These are phyloP conservation scores for Drosophila setifemur DNA, from an alignment of 1,140 invertebrate species.

Conservation along the genomic window DNA sequence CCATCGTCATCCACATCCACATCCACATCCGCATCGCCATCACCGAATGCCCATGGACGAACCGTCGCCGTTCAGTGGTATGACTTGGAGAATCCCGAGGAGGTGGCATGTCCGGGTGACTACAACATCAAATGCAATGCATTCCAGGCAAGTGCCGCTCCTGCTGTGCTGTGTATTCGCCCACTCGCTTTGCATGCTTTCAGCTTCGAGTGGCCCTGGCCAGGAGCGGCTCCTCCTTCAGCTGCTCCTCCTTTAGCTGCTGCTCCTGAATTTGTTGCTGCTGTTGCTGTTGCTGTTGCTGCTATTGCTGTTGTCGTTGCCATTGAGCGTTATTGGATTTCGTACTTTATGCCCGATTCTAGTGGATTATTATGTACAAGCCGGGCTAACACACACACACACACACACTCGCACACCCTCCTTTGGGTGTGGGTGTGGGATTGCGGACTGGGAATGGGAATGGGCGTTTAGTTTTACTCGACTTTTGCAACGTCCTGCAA, in stretches of 20 bases:
- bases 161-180: constrained; percentile 51
- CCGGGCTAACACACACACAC: constrained; percentile 23
- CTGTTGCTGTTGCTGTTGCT: constrained; percentile 25
- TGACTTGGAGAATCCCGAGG: constrained; percentile 90
- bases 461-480: constrained; percentile 73
- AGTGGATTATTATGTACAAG: constrained; percentile 79
- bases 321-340: constrained; percentile 79
- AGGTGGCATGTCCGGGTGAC: constrained; percentile 86
- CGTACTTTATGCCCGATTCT: constrained; percentile 75
- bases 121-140: constrained; percentile 86
- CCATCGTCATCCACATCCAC: constrained; percentile 34
- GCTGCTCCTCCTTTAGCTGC: constrained; percentile 16
- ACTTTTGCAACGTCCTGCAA: constrained; percentile 79
- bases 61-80: constrained; percentile 86
- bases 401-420: constrained; percentile 2
- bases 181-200: constrained; percentile 77
- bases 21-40: constrained; percentile 44
- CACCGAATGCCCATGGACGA: background rate
- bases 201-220: constrained; percentile 56
- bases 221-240: constrained; percentile 34
- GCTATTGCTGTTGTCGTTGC: constrained; percentile 45
- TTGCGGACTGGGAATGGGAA: constrained; percentile 17
- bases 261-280: constrained; percentile 30
- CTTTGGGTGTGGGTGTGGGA: too few relatives aligned
- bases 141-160: constrained; percentile 77